Evolutionary conservation across 1,140 invertebrate species (phyloP).

Genomic region (Calosoma granatense): DNA sequence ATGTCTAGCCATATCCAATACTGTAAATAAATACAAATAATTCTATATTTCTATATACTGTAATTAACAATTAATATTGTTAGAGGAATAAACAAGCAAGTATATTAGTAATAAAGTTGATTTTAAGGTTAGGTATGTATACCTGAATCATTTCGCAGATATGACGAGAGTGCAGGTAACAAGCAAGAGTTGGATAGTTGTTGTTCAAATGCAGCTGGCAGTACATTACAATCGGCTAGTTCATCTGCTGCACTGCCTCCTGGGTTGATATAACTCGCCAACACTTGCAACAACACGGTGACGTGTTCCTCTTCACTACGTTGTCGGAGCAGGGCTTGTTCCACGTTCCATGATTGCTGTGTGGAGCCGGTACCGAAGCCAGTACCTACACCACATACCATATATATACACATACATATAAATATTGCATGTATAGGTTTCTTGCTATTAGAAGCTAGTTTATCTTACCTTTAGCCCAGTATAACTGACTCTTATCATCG

Average conservation of each 20-base stretch:
- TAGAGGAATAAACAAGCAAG: too few relatives aligned
- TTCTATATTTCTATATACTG: constrained; percentile 2
- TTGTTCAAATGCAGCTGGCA: constrained; percentile 62
- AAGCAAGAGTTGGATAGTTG: constrained; percentile 73
- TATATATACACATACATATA: background rate
- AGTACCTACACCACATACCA: constrained; percentile 54
- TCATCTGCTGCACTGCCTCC: constrained; percentile 36
- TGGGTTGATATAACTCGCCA: constrained; percentile 80
- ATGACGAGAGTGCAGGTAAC: constrained; percentile 79
- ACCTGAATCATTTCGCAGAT: constrained; percentile 87
- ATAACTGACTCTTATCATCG: constrained; percentile 69
- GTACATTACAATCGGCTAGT: constrained; percentile 28
- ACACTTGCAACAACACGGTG: constrained; percentile 63
- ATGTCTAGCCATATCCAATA: constrained; percentile 89
- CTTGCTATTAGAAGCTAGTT: too few relatives aligned
- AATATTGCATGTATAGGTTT: background rate
- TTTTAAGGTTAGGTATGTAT: background rate
- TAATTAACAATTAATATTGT: too few relatives aligned
- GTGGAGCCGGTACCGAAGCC: constrained; percentile 94
- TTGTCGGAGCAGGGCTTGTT: constrained; percentile 80
- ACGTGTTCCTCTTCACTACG: constrained; percentile 89
- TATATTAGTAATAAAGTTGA: background rate
- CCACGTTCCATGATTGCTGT: constrained; percentile 91
- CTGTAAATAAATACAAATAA: constrained; percentile 33
- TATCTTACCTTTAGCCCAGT: constrained; percentile 82